These are phyloP conservation scores for Pseudochaenichthys georgianus DNA, from an alignment of 2,797 vertebrate species.

Conservation along the genomic window DNA sequence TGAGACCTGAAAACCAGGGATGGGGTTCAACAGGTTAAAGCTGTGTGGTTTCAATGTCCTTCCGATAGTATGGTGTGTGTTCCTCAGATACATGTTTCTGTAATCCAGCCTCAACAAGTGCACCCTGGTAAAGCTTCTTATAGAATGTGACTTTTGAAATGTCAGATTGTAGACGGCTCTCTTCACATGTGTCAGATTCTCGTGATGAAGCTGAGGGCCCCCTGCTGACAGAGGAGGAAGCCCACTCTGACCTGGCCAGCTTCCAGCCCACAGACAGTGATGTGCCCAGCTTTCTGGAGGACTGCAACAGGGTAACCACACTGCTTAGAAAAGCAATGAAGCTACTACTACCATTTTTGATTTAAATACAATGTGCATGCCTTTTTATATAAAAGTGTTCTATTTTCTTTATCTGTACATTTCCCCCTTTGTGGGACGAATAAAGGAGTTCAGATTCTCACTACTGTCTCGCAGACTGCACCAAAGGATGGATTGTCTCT, in stretches of 20 bases:
- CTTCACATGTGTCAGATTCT: slow-evolving; percentile 71
- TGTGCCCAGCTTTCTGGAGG: slow-evolving; percentile 97
- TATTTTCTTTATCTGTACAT: background rate
- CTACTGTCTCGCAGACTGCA: background rate
- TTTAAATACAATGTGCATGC: too few relatives aligned
- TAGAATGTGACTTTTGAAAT: background rate
- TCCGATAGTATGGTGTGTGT: background rate
- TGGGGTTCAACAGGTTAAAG: too few relatives aligned
- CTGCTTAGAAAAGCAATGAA: background rate
- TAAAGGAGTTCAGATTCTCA: too few relatives aligned
- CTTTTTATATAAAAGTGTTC: too few relatives aligned
- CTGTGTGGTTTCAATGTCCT: background rate
- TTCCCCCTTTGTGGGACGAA: too few relatives aligned
- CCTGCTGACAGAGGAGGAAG: slow-evolving; percentile 94
- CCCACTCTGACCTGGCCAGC: slow-evolving; percentile 94
- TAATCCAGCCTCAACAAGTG: background rate
- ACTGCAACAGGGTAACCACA: slow-evolving; percentile 92
- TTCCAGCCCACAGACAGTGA: slow-evolving; percentile 98
- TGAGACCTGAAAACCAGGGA: too few relatives aligned
- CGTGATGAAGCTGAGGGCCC: slow-evolving; percentile 92
- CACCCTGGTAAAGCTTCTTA: background rate
- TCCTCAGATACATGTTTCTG: background rate
- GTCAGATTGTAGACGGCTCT: background rate
- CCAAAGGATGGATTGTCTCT: background rate
- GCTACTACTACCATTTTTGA: background rate